These are phyloP conservation scores for Muraenolepis orangiensis DNA, from an alignment of 2,797 vertebrate species.

Conservation along the genomic window DNA sequence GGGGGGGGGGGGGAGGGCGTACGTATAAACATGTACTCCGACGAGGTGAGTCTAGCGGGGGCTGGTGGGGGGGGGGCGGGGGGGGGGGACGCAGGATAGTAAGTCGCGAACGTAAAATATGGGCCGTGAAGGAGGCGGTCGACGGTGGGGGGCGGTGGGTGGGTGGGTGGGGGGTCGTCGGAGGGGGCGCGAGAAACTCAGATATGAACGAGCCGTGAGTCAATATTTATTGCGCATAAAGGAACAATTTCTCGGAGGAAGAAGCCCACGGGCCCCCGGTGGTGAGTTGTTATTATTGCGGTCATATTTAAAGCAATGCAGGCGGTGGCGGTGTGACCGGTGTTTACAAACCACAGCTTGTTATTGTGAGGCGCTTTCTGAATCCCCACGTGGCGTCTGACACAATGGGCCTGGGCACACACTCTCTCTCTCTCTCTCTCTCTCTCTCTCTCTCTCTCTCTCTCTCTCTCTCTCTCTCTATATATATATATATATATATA, in stretches of 20 bases:
- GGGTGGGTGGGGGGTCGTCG: too few relatives aligned
- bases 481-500: too few relatives aligned
- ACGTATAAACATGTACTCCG: background rate
- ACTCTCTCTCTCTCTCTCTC: background rate
- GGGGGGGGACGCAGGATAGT: conserved; percentile 30
- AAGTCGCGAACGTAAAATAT: conserved; percentile 41
- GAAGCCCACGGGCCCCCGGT: conserved; percentile 44
- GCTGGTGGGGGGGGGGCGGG: too few relatives aligned
- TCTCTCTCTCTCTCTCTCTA: too few relatives aligned
- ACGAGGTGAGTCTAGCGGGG: conserved; percentile 30
- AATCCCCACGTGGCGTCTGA: conserved; percentile 10
- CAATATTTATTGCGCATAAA: conserved; percentile 80
- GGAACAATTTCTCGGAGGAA: conserved; percentile 66
- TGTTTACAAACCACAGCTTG: conserved; percentile 68
- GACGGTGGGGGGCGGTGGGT: too few relatives aligned
- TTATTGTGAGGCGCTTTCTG: conserved; percentile 50
- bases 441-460: too few relatives aligned
- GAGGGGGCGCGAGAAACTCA: conserved; percentile 45
- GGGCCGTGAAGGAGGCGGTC: conserved; percentile 46
- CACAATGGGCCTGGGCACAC: background rate
- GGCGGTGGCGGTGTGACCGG: conserved; percentile 17
- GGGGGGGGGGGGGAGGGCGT: background rate
- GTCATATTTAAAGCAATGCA: conserved; percentile 59
- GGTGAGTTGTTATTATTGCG: background rate
- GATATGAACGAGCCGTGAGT: conserved; percentile 70